A percentile compares a stretch with the other conserved stretches of the same genome.
phyloP scores from a whole-genome alignment of 1,140 invertebrate species.

The Nixonia krombeini region DNA sequence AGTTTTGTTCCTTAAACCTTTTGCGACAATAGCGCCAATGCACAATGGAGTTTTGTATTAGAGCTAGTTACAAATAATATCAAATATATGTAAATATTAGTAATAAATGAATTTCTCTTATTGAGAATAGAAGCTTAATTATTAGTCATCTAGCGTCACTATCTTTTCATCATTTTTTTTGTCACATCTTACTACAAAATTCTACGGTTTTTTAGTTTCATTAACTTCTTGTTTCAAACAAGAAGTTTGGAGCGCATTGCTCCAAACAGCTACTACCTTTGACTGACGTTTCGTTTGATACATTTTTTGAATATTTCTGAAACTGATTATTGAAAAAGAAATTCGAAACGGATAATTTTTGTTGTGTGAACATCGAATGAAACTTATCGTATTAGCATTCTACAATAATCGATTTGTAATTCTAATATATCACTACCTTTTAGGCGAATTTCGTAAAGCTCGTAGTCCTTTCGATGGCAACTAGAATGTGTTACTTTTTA shows the following conservation, averaged over 20 bases:
- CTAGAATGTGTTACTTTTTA: not conserved
- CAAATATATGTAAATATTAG: slow-evolving; percentile 71
- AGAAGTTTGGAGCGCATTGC: too few species aligned
- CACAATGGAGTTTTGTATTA: slow-evolving; percentile 71
- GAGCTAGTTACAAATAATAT: slow-evolving; percentile 69
- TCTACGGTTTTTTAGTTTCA: slow-evolving; percentile 36
- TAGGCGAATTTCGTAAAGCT: slow-evolving; percentile 55
- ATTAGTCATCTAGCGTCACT: slow-evolving; percentile 66
- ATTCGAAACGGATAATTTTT: too few species aligned
- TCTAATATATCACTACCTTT: slow-evolving; percentile 65
- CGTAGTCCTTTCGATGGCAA: slow-evolving; percentile 25
- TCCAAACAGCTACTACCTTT: too few species aligned
- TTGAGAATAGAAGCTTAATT: slow-evolving; percentile 53
- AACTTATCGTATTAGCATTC: slow-evolving; percentile 49
- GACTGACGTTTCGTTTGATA: slow-evolving; percentile 25
- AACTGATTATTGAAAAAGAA: not conserved
- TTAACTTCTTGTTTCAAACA: slow-evolving; percentile 23
- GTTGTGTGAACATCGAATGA: slow-evolving; percentile 54
- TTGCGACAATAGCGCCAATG: slow-evolving; percentile 56
- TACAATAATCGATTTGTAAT: slow-evolving; percentile 46
- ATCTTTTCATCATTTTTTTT: slow-evolving; percentile 50
- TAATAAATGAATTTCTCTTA: slow-evolving; percentile 58
- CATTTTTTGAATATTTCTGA: not conserved
- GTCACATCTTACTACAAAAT: slow-evolving; percentile 59
- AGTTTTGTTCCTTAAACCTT: slow-evolving; percentile 35